A percentile compares a stretch with the other conserved stretches of the same genome.
phyloP scores from a whole-genome alignment of 1,140 invertebrate species.

The Brachionus plicatilis region DNA sequence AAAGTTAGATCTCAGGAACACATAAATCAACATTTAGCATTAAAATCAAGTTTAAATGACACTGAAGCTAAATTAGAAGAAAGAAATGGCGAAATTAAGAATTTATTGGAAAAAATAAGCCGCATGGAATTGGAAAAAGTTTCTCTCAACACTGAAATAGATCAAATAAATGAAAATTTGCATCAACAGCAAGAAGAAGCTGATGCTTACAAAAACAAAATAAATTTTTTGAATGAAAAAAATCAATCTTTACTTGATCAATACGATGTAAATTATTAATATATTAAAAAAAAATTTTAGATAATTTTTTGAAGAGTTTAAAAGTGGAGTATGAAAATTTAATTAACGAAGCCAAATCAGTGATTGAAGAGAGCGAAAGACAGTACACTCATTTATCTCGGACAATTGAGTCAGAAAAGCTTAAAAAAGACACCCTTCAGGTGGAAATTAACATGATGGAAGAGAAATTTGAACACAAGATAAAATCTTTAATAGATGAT shows the following conservation, averaged over 20 bases:
- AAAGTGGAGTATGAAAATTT: slow-evolving; percentile 39
- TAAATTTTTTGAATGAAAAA: not conserved
- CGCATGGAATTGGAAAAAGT: not conserved
- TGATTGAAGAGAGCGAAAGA: slow-evolving; percentile 13
- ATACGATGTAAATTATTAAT: slow-evolving; percentile 13
- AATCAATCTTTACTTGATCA: not conserved
- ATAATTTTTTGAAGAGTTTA: slow-evolving; percentile 4
- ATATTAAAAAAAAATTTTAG: not conserved
- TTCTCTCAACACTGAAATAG: not conserved
- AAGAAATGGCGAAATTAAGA: not conserved
- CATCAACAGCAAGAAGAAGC: not conserved
- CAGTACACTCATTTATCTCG: not conserved
- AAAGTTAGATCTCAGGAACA: slow-evolving; percentile 27
- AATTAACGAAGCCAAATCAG: not conserved
- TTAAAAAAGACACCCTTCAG: slow-evolving; percentile 13
- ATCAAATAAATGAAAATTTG: not conserved
- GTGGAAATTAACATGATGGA: slow-evolving; percentile 36
- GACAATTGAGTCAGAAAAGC: slow-evolving; percentile 5
- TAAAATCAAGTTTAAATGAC: not conserved
- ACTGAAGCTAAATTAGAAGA: not conserved
- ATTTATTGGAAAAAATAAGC: not conserved
- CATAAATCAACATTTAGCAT: not conserved
- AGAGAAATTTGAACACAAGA: slow-evolving; percentile 31
- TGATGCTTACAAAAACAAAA: not conserved
- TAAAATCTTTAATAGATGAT: not conserved